Percentiles rank a stretch among this genome's conserved stretches.
Conservation (phyloP, 2,797 vertebrate genomes). For the Fundulus diaphanus region DNA sequence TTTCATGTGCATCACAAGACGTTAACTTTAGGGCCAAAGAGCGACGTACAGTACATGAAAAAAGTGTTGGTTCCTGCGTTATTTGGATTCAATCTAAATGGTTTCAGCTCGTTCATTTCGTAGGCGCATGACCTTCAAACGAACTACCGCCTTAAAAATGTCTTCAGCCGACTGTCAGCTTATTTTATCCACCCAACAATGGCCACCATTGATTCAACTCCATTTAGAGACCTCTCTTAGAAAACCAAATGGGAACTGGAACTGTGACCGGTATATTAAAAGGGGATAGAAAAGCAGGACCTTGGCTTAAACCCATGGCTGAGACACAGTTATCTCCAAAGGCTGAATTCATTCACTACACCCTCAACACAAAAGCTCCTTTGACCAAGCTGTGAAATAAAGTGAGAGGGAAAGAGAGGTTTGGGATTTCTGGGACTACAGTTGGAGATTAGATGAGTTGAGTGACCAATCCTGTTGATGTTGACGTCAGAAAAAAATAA, state of each 20-base stretch:
- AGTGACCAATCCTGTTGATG: conserved; percentile 15
- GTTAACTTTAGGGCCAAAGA: conserved; percentile 3
- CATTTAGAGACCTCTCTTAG: conserved; percentile 60
- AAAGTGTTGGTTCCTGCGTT: conserved; percentile 27
- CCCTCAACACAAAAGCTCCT: conserved; percentile 62
- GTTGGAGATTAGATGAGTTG: conserved; percentile 16
- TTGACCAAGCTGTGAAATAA: conserved; percentile 65
- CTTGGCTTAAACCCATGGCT: conserved; percentile 54
- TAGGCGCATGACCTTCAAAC: conserved; percentile 21
- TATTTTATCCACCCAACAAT: conserved; percentile 46
- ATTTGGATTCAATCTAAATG: conserved; percentile 32
- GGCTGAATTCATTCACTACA: conserved; percentile 71
- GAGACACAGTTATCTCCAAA: conserved; percentile 65
- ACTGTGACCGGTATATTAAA: conserved; percentile 72
- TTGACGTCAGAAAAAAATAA: conserved; percentile 22
- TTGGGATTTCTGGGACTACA: conserved; percentile 25
- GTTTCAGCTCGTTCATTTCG: conserved; percentile 18
- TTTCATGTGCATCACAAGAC: neutral
- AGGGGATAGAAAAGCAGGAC: conserved; percentile 50
- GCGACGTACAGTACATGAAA: conserved; percentile 2
- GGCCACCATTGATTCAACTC: conserved; percentile 63
- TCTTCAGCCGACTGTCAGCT: conserved; percentile 52
- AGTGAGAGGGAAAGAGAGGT: conserved; percentile 40
- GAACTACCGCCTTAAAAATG: conserved; percentile 43
- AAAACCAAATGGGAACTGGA: conserved; percentile 70